These are phyloP conservation scores for Petrocephalus sullivani DNA, from an alignment of 2,797 vertebrate species.

Conservation along the genomic window DNA sequence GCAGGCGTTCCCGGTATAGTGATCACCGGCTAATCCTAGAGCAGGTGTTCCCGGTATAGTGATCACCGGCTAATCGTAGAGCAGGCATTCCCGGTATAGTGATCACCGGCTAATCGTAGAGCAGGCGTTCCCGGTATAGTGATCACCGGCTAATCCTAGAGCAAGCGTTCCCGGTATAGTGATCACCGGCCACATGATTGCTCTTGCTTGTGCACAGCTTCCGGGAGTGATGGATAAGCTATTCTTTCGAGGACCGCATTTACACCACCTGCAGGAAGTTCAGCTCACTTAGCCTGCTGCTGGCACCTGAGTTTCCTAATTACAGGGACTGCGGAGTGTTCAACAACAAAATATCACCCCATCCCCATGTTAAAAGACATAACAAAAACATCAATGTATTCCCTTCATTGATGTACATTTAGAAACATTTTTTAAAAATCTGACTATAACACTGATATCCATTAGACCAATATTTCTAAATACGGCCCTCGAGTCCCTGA, in stretches of 20 bases:
- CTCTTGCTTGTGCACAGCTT: background rate
- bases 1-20: no score
- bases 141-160: no score
- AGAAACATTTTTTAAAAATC: background rate
- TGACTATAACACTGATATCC: background rate
- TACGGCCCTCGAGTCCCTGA: no score
- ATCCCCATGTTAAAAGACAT: background rate
- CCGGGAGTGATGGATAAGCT: background rate
- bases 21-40: no score
- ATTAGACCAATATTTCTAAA: no score
- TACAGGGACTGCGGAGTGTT: slow-evolving; percentile 1
- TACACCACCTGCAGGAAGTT: background rate
- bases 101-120: no score
- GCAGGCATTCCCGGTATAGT: no score
- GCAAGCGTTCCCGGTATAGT: background rate
- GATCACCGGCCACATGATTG: background rate
- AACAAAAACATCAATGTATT: background rate
- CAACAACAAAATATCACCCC: background rate
- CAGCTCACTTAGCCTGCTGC: background rate
- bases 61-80: background rate
- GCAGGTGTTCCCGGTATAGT: background rate
- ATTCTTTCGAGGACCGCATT: background rate
- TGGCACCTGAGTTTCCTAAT: background rate
- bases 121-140: no score
- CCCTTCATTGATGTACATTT: background rate